A percentile compares a stretch with the other conserved stretches of the same genome.
phyloP scores from a whole-genome alignment of 2,797 vertebrate genomes.

The Apogon talboti region DNA sequence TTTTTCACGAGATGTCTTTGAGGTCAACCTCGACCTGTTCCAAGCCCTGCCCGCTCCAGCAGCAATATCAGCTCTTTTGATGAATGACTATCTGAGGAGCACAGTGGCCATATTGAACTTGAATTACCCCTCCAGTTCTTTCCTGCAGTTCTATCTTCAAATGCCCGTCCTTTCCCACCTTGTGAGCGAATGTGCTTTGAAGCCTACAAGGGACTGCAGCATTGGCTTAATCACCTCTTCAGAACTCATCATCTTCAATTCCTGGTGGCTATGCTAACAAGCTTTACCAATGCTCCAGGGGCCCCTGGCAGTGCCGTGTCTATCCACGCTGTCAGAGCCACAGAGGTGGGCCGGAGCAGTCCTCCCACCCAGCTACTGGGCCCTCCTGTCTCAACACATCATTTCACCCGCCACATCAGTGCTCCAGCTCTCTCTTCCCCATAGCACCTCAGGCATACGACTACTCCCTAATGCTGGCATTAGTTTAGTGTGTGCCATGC shows the following conservation, averaged over 20 bases:
- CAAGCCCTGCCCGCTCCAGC: slow-evolving; percentile 35
- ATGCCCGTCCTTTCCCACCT: slow-evolving; percentile 54
- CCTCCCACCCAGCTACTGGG: slow-evolving; percentile 60
- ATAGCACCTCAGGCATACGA: slow-evolving; percentile 69
- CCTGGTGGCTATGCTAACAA: slow-evolving; percentile 75
- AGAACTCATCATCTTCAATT: slow-evolving; percentile 78
- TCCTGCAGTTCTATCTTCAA: slow-evolving; percentile 43
- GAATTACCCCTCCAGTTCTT: slow-evolving; percentile 48
- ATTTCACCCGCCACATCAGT: slow-evolving; percentile 65
- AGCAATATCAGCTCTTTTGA: slow-evolving; percentile 61
- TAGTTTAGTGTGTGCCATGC: slow-evolving; percentile 52
- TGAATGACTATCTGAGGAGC: slow-evolving; percentile 60
- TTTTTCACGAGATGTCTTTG: slow-evolving; percentile 55
- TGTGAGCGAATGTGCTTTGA: slow-evolving; percentile 54
- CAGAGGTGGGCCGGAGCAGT: slow-evolving; percentile 64
- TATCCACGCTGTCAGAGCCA: slow-evolving; percentile 56
- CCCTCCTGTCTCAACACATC: slow-evolving; percentile 73
- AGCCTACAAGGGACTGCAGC: slow-evolving; percentile 54
- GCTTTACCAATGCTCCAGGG: slow-evolving; percentile 61
- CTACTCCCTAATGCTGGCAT: slow-evolving; percentile 70
- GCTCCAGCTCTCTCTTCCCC: slow-evolving; percentile 48
- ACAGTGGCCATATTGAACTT: slow-evolving; percentile 66
- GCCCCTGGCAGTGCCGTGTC: slow-evolving; percentile 50
- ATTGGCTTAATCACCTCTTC: slow-evolving; percentile 78
- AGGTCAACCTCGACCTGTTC: slow-evolving; percentile 58